A percentile compares a stretch with the other conserved stretches of the same genome.
Conservation (phyloP, 2,888 invertebrate species). For the Mythimna ferrago region DNA sequence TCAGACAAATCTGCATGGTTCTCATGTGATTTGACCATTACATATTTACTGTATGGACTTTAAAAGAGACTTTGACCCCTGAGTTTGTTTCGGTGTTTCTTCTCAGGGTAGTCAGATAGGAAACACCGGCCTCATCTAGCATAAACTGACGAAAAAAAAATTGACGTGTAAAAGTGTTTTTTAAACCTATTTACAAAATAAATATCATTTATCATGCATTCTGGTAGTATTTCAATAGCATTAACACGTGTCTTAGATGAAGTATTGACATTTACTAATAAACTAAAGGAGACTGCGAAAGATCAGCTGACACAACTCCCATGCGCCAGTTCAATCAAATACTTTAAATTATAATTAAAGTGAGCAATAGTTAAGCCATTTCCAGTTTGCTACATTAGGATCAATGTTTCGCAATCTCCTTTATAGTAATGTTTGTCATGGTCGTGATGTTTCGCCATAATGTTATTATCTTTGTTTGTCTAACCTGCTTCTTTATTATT, state of each 20-base stretch:
- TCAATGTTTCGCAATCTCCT: constrained; percentile 4
- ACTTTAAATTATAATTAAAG: too few relatives aligned
- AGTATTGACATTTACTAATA: background rate
- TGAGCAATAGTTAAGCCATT: background rate
- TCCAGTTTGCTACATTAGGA: background rate
- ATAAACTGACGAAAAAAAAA: too few relatives aligned
- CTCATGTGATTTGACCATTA: too few relatives aligned
- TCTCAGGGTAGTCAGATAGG: too few relatives aligned
- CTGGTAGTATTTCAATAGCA: background rate
- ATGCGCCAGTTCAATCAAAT: background rate
- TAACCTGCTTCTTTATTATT: constrained; percentile 15
- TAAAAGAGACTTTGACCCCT: too few relatives aligned
- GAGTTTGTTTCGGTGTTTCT: too few relatives aligned
- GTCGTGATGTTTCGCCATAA: background rate
- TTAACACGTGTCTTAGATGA: background rate
- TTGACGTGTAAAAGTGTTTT: too few relatives aligned
- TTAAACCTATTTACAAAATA: too few relatives aligned
- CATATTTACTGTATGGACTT: too few relatives aligned
- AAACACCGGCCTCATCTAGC: too few relatives aligned
- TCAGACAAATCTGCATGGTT: too few relatives aligned
- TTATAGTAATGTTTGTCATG: constrained; percentile 8
- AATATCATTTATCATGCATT: too few relatives aligned
- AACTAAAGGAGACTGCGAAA: background rate
- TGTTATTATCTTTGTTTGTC: constrained; percentile 16
- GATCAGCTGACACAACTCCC: background rate